These are phyloP conservation scores for Zaprionus capensis DNA, from an alignment of 1,140 invertebrate genomes.

Conservation along the genomic window DNA sequence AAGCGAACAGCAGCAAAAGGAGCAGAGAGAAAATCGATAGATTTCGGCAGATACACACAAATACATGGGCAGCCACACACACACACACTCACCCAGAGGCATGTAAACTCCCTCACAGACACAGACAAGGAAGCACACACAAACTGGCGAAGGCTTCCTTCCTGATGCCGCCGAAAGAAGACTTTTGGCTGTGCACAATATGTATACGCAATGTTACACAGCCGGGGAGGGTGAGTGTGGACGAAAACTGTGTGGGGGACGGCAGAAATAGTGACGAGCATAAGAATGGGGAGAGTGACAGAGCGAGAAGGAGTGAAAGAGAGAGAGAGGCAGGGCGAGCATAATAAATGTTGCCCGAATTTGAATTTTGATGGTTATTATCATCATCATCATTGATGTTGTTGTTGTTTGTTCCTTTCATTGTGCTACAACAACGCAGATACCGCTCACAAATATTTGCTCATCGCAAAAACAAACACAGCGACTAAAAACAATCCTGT, in stretches of 20 bases:
- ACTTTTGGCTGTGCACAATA: conserved; percentile 33
- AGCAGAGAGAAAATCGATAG: conserved; percentile 74
- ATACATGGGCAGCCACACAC: conserved; percentile 15
- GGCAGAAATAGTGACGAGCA: not conserved
- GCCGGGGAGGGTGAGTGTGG: not conserved
- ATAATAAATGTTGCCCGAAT: conserved; percentile 66
- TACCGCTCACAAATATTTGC: conserved; percentile 29
- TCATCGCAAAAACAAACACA: conserved; percentile 10
- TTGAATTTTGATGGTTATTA: conserved; percentile 72
- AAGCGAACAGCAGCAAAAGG: conserved; percentile 39
- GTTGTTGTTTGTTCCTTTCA: conserved; percentile 2
- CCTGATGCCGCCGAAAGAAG: conserved; percentile 53
- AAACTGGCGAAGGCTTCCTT: conserved; percentile 44
- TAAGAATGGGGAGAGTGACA: not conserved
- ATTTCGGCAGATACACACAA: conserved; percentile 75
- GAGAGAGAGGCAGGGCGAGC: conserved; percentile 7
- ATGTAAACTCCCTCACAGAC: conserved; percentile 8
- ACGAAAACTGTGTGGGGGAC: not conserved
- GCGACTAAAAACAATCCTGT: conserved; percentile 12
- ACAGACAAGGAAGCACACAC: not conserved
- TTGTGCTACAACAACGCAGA: conserved; percentile 2
- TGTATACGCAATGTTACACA: conserved; percentile 56
- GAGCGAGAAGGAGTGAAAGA: conserved; percentile 1
- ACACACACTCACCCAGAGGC: conserved; percentile 1
- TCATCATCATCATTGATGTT: conserved; percentile 16